phyloP scores from a whole-genome alignment of 2,113 vertebrate species.

The Eira barbara region DNA sequence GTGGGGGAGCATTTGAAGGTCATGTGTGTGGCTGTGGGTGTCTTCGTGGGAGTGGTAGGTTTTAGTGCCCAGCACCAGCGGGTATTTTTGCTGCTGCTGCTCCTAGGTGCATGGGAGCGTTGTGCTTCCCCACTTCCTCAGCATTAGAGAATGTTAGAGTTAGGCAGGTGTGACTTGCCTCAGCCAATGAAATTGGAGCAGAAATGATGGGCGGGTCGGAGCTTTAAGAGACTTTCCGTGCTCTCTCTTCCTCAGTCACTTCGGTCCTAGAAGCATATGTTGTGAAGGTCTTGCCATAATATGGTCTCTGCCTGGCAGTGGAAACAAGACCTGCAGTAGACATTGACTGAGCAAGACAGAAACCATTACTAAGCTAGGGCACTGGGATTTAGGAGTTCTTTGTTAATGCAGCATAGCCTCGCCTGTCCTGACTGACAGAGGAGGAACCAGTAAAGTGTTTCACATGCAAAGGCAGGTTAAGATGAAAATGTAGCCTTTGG shows the following conservation, averaged over 20 bases:
- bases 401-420: neutral
- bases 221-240: neutral
- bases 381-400: neutral
- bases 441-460: neutral
- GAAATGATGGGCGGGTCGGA: neutral
- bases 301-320: neutral
- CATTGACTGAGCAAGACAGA: neutral
- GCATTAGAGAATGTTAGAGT: neutral
- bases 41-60: neutral
- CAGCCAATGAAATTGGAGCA: neutral
- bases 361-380: fast-evolving
- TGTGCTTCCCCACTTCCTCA: fast-evolving
- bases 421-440: neutral
- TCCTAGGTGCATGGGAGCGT: no score
- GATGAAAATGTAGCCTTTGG: neutral
- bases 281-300: no score
- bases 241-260: neutral
- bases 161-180: neutral
- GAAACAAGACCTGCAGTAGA: neutral
- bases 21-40: fast-evolving
- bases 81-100: neutral
- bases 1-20: neutral
- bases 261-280: neutral
- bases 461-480: neutral
- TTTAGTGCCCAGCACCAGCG: neutral